A percentile compares a stretch with the other conserved stretches of the same genome.
phyloP scores from a whole-genome alignment of 2,888 invertebrate species.

The Eremobia ochroleuca region DNA sequence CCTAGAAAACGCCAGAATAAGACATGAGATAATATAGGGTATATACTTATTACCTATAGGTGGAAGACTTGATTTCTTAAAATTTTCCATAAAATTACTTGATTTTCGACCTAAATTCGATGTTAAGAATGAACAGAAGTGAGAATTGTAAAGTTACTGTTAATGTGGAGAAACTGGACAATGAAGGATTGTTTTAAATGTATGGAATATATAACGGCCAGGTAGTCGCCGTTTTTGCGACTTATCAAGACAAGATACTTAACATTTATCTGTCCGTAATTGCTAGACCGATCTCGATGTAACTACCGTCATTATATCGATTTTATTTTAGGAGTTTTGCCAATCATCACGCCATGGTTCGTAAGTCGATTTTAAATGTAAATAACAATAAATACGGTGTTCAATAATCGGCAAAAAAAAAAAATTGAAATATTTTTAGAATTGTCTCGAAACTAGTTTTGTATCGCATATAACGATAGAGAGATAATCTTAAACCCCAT shows the following conservation, averaged over 20 bases:
- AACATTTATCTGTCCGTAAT: constrained; percentile 57
- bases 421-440: constrained; percentile 71
- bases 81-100: constrained; percentile 32
- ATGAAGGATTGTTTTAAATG: constrained; percentile 8
- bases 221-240: constrained; percentile 6
- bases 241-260: constrained; percentile 40
- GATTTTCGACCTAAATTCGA: constrained; percentile 9
- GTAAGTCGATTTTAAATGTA: constrained; percentile 71
- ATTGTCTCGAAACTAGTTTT: constrained; percentile 78
- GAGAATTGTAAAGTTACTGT: constrained; percentile 26
- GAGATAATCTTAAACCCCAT: constrained; percentile 79
- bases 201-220: constrained; percentile 20
- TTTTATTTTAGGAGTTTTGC: constrained; percentile 49
- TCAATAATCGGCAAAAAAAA: constrained; percentile 75
- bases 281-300: constrained; percentile 56
- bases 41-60: no score
- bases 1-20: constrained; percentile 19
- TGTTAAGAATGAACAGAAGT: constrained; percentile 19
- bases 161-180: constrained; percentile 9
- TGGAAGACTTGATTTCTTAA: constrained; percentile 18
- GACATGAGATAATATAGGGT: constrained; percentile 22
- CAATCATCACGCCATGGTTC: constrained; percentile 51
- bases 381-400: constrained; percentile 79
- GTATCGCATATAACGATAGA: constrained; percentile 76
- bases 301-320: constrained; percentile 52